Base-by-base conservation (phyloP, 2,888 invertebrate genomes). In the Drosophila differens region DNA sequence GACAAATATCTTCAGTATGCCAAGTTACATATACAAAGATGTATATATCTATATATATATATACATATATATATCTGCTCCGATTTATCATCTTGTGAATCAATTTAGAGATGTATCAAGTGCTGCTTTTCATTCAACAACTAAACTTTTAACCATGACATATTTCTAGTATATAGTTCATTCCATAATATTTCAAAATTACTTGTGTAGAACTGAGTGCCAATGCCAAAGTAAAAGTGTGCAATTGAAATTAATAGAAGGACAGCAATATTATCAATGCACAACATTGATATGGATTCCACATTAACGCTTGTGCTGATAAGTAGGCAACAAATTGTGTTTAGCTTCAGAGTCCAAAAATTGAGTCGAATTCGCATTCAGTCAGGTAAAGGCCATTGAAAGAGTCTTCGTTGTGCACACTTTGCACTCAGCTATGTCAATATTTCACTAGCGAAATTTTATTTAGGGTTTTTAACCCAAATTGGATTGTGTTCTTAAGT, bases 281-380 rank as follows among this genome's bases (percentile, higher is more conserved):
- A 16, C 22, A 47, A 25, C 7, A 35, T 22, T 54, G 4, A 16
- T 5, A 1, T 2, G 9, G 2, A 4, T 33, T 59, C 4, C 3
- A 7, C 1, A 9, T 33, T 30, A 22, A 2, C 32, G 7, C 3
- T 16, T 32, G 39, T 60, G 59, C 68, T 41, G 14, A 4, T 35
- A 77, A 77, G 68, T 73, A 73, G 57, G 68, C 77, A 73, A 58
- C 52, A 37, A 12, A 28, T 52, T 62, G 22, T 47, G 19, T 44
- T 12, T 30, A 62, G 35, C 41, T 14, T 35, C 19, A 35, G 5
- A 25, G n/a, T 30, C 5, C 30, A 33, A 44, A 9, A 35, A 30
- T 61, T 35, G 6, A 9, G 32, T 44, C 28, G 14, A 14, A 44
- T 32, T 22, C 16, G 22, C 28, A 55, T 16, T 6, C 22, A 59